Conservation (phyloP, 2,797 vertebrate species). For the Psittacula echo region DNA sequence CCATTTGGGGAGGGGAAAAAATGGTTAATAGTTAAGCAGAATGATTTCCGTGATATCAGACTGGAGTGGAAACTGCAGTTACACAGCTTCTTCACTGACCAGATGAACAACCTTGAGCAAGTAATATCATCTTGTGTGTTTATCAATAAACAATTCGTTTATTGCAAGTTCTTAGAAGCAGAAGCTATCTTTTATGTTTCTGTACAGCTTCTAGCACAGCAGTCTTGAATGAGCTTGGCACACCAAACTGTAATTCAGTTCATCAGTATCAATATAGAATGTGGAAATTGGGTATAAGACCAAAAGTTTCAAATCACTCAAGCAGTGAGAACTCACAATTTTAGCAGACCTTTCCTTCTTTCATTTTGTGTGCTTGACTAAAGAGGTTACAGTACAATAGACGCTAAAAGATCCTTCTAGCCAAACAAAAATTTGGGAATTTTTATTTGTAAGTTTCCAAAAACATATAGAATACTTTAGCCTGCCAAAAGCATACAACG, state of each 20-base stretch:
- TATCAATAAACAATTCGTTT: neutral
- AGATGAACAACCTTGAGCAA: neutral
- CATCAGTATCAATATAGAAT: neutral
- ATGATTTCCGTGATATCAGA: neutral
- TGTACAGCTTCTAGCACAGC: neutral
- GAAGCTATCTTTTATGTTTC: neutral
- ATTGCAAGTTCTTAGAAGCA: neutral
- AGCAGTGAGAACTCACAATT: neutral
- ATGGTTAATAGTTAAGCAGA: accelerated
- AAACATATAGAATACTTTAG: neutral
- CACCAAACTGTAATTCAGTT: neutral
- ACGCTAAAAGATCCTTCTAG: neutral
- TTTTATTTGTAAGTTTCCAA: neutral
- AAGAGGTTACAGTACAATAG: neutral
- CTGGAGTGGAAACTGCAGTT: neutral
- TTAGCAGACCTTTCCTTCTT: neutral
- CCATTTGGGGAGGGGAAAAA: neutral
- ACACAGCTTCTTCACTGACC: neutral
- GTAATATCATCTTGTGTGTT: neutral
- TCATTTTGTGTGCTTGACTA: neutral
- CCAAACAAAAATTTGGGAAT: neutral
- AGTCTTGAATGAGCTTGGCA: neutral
- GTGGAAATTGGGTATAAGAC: neutral
- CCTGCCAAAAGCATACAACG: neutral
- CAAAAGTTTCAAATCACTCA: neutral